Conservation (phyloP, 1,140 invertebrate species). For the Meteorus sp. region DNA sequence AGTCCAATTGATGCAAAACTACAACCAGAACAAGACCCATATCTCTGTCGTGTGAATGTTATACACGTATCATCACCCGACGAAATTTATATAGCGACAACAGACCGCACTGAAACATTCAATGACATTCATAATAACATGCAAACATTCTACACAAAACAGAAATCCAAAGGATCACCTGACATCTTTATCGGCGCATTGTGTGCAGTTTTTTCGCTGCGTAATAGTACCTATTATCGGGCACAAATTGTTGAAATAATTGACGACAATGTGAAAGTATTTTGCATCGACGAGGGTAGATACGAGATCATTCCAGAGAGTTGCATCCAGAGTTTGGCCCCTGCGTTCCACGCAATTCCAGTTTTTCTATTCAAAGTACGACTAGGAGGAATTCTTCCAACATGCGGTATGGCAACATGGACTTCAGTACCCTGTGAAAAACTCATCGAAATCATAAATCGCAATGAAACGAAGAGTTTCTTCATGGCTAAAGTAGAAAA, state of each 20-base stretch:
- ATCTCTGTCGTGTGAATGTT: constrained; percentile 58
- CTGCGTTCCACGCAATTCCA: constrained; percentile 49
- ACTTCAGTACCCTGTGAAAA: constrained; percentile 57
- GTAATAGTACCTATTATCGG: constrained; percentile 59
- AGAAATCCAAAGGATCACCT: constrained; percentile 15
- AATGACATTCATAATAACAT: constrained; percentile 51
- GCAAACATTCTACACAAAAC: constrained; percentile 57
- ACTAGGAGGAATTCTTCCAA: constrained; percentile 60
- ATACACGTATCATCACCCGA: constrained; percentile 58
- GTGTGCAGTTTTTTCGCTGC: constrained; percentile 56
- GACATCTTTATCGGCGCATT: constrained; percentile 52
- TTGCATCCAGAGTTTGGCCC: constrained; percentile 50
- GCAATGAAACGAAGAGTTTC: constrained; percentile 42
- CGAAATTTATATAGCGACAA: constrained; percentile 58
- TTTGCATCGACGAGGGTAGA: constrained; percentile 60
- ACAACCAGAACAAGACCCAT: constrained; percentile 44
- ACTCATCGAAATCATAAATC: constrained; percentile 57
- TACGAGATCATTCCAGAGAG: constrained; percentile 50
- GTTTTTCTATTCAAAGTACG: constrained; percentile 61
- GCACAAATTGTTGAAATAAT: constrained; percentile 55
- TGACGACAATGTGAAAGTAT: constrained; percentile 48
- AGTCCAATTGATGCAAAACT: no score
- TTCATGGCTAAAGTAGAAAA: constrained; percentile 50
- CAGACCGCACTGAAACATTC: constrained; percentile 47
- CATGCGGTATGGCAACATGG: constrained; percentile 59